phyloP scores from a whole-genome alignment of 2,888 invertebrate species.

The Polietes domitor region DNA sequence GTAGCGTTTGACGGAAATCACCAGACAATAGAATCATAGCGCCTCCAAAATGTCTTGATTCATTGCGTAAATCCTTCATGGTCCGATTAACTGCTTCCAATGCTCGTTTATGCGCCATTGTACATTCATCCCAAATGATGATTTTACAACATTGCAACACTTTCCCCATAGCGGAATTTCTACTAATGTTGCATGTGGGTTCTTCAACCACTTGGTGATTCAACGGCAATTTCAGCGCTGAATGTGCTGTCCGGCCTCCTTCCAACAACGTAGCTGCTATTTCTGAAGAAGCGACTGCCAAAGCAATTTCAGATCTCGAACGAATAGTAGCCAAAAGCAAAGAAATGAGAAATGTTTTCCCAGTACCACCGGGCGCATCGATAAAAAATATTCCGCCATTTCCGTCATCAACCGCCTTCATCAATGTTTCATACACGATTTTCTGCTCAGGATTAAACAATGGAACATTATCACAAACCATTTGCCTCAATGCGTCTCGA shows the following conservation, averaged over 20 bases:
- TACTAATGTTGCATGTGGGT: conserved; percentile 41
- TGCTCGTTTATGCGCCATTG: conserved; percentile 43
- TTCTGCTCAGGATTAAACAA: conserved; percentile 24
- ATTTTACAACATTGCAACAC: conserved; percentile 61
- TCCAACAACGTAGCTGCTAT: too few species aligned
- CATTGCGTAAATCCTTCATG: conserved; percentile 67
- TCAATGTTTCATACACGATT: conserved; percentile 19
- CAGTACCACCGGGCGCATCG: background rate
- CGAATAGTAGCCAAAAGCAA: too few species aligned
- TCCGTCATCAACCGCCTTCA: conserved; percentile 14
- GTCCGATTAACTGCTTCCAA: conserved; percentile 71
- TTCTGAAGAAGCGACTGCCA: too few species aligned
- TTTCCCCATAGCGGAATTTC: conserved; percentile 42
- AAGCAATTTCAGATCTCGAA: too few species aligned
- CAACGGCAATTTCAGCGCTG: conserved; percentile 35
- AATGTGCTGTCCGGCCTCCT: too few species aligned
- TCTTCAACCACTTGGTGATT: conserved; percentile 38
- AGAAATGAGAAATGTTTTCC: background rate
- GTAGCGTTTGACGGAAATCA: too few species aligned
- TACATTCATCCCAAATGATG: too few species aligned
- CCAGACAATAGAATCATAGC: conserved; percentile 67
- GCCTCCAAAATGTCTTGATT: background rate
- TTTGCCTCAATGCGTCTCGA: background rate
- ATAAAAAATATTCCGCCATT: conserved; percentile 22
- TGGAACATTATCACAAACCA: conserved; percentile 18